Base-by-base conservation (phyloP, 2,888 invertebrate genomes). In the Andrena minutula region DNA sequence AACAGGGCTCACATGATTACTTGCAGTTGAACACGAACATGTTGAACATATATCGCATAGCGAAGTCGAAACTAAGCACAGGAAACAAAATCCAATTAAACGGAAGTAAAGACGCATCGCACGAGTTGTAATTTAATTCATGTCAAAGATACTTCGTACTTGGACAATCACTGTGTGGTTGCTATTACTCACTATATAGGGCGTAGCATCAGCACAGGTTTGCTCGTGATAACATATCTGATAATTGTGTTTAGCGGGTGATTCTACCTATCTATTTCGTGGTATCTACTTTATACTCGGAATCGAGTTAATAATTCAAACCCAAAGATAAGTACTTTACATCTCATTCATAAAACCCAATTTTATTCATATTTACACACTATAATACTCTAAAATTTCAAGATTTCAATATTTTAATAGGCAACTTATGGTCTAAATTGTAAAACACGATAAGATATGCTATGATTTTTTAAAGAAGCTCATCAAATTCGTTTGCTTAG, bases 381-480 rank as follows among this genome's bases (percentile, higher is more conserved):
- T 32, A 26, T 65, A 60, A 26, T 1, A 51, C n/a, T 35, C 1
- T 51, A 69, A 32, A 60, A 47, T 70, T 16, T 47, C 8, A 7
- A 0, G 32, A n/a, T 61, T 20, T 56, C 0, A 28, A 35, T 12
- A 56, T 58, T 7, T 32, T 20, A 12, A 60, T 28, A 3, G 10
- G n/a, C 12, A n/a, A 41, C 20, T 53, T 64, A 7, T 12, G 60
- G 32, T 28, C 1, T n/a, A n/a, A 71, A 30, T 66, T 56, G 30
- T 63, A 51, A n/a, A 49, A 58, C 8, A 28, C 1, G 2, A 30
- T 35, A 68, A 56, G 35, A 23, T 32, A 30, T 71, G 12, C 90
- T 80, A 94, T 53, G 89, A 86, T 78, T 91, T 92, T 75, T 93
- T 94, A 68, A 94, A 93, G 75, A 94, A 94, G 72, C 80, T 92